Base-by-base conservation (phyloP, 2,113 vertebrate genomes). In the Ranitomeya variabilis region DNA sequence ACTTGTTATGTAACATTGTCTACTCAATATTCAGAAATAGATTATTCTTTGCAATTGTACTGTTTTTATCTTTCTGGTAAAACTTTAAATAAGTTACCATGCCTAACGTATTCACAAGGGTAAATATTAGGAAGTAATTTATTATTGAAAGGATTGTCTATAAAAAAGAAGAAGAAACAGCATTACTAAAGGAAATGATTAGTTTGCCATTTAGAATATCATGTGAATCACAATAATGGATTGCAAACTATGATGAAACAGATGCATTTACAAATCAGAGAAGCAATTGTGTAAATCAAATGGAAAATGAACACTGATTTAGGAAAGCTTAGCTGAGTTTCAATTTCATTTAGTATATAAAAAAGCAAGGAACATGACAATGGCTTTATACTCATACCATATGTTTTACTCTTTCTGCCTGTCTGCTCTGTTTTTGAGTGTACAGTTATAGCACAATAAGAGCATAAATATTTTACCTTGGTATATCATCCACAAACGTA, bases 241-340 rank as follows among this genome's bases (percentile, higher is more conserved):
- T 87, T 73, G 73, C 54, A 74, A 26, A 62, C 74, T 45, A 80
- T 19, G 71, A 87, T 71, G 79, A 67, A 69, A 67, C 23, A 6
- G 51, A 62, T 3, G n/a, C 64, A 23, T 51, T 73, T 12, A 37
- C n/a, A 55, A 81, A 10, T 67, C 19, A 60, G 54, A 60, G 60
- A 82, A 82, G 82, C 62, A 87, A 81, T 87, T 26, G 52, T 82
- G 79, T 82, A 82, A 73, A 73, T 87, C 78, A 87, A 71, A 81
- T 23, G 26, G 19, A 87, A 74, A 81, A 60, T 60, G 26, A 54
- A n/a, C 66, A 60, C 23, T 74, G 66, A 81, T 82, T 59, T 59
- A 74, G 52, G 7, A 73, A 9, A 26, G 60, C 86, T 87, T 82
- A 82, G 59, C 79, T 81, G 79, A 74, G 16, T 51, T 37, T 80